These are phyloP conservation scores for Scomber scombrus DNA, from an alignment of 2,113 vertebrate species.

Conservation along the genomic window DNA sequence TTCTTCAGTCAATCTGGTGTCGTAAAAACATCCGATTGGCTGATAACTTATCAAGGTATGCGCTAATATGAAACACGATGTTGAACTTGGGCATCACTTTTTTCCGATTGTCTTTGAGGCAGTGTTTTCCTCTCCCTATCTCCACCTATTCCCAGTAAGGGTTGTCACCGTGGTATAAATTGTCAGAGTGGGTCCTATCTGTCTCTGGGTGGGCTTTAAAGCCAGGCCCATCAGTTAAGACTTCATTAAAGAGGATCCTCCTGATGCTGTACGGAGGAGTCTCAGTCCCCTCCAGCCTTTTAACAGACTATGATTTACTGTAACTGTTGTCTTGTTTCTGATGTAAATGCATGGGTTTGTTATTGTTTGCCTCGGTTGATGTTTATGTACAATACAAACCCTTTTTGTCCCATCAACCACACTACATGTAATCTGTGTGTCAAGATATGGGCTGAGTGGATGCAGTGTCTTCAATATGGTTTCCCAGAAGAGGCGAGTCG, in stretches of 20 bases:
- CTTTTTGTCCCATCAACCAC: slow-evolving; percentile 43
- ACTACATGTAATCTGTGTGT: slow-evolving; percentile 70
- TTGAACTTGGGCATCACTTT: slow-evolving; percentile 17
- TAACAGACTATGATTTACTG: slow-evolving; percentile 70
- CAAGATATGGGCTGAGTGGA: slow-evolving; percentile 71
- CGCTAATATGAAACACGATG: slow-evolving; percentile 24
- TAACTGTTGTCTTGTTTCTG: slow-evolving; percentile 71
- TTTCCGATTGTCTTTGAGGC: slow-evolving; percentile 29
- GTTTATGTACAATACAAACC: slow-evolving; percentile 70
- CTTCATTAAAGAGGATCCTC: slow-evolving; percentile 78
- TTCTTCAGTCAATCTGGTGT: slow-evolving; percentile 18
- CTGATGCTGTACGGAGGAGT: slow-evolving; percentile 63
- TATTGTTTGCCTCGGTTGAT: slow-evolving; percentile 67
- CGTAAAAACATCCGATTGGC: slow-evolving; percentile 43
- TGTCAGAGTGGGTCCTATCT: slow-evolving; percentile 69
- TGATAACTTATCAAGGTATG: slow-evolving; percentile 29
- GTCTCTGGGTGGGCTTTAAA: slow-evolving; percentile 82
- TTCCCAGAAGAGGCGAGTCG: slow-evolving; percentile 42
- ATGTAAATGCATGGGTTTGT: slow-evolving; percentile 72
- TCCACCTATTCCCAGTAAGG: slow-evolving; percentile 32
- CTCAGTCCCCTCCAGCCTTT: slow-evolving; percentile 63
- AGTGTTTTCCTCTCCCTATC: slow-evolving; percentile 43
- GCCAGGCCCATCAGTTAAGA: slow-evolving; percentile 86
- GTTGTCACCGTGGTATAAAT: slow-evolving; percentile 75
- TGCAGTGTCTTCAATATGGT: slow-evolving; percentile 46